These are phyloP conservation scores for Megaceryle maxima DNA, from an alignment of 2,113 vertebrate species.

Conservation along the genomic window DNA sequence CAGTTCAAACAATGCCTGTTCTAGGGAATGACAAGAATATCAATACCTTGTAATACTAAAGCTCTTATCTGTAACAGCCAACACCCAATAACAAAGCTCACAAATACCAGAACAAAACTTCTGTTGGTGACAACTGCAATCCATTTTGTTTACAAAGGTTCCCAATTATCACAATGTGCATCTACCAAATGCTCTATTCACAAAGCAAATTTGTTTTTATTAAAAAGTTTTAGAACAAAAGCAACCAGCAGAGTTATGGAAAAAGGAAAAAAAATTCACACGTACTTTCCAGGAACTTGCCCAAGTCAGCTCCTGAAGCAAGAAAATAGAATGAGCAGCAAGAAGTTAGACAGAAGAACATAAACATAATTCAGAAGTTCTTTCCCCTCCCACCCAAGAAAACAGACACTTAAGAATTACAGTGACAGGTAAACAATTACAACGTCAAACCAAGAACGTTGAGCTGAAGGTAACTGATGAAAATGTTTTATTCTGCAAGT, in stretches of 20 bases:
- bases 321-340: slow-evolving; percentile 44
- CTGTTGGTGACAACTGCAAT: not conserved
- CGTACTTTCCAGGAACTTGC: slow-evolving; percentile 64
- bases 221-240: slow-evolving; percentile 23
- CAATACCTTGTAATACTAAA: not conserved
- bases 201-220: slow-evolving; percentile 5
- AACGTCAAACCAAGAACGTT: not conserved
- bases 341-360: slow-evolving; percentile 20
- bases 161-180: not conserved
- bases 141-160: not conserved
- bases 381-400: not conserved
- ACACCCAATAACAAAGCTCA: not conserved
- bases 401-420: not conserved
- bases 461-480: not conserved
- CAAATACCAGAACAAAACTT: not conserved
- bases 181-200: not conserved
- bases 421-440: not conserved
- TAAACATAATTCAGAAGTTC: not conserved
- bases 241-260: not conserved
- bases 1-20: not conserved
- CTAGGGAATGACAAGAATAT: not conserved
- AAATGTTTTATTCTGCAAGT: not conserved
- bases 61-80: not conserved
- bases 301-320: slow-evolving; percentile 68
- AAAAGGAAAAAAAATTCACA: not conserved